A percentile compares a stretch with the other conserved stretches of the same genome.
phyloP scores from a whole-genome alignment of 2,888 invertebrate genomes.

The Erannis defoliaria region DNA sequence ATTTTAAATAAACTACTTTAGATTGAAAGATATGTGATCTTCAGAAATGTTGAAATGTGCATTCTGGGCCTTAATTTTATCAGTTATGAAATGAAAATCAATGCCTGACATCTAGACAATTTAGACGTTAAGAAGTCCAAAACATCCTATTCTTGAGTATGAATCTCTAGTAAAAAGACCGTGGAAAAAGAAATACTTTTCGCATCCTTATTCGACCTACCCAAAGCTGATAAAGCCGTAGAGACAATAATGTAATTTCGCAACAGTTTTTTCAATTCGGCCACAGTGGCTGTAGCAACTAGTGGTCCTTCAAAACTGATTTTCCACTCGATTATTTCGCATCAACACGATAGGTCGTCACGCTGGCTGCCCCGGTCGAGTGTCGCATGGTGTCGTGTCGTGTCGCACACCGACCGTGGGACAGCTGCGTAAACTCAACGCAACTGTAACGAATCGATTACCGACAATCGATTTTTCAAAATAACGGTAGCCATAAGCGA shows the following conservation, averaged over 20 bases:
- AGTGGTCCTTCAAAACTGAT: conserved; percentile 72
- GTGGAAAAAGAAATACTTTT: no score
- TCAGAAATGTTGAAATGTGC: no score
- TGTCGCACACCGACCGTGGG: conserved; percentile 72
- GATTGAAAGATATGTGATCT: no score
- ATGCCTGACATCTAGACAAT: no score
- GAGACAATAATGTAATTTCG: conserved; percentile 24
- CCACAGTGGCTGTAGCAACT: conserved; percentile 61
- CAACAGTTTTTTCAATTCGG: conserved; percentile 51
- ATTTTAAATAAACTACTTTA: no score
- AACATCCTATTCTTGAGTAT: no score
- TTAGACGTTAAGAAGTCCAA: no score
- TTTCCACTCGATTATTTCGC: conserved; percentile 72
- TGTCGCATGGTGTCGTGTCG: conserved; percentile 48
- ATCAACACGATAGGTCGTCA: conserved; percentile 62
- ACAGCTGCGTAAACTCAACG: conserved; percentile 76
- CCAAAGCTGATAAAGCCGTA: conserved; percentile 21
- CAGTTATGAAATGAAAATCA: no score
- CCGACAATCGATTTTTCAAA: conserved; percentile 81
- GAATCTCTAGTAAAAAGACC: no score
- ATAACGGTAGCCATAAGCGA: conserved; percentile 82
- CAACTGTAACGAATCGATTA: conserved; percentile 82
- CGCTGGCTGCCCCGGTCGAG: conserved; percentile 61
- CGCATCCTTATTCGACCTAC: no score
- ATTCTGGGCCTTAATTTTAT: no score